Evolutionary conservation across 2,113 vertebrate genomes (phyloP), one percentile per base, ranked within the genome.

Genomic region (Butorides virescens): DNA sequence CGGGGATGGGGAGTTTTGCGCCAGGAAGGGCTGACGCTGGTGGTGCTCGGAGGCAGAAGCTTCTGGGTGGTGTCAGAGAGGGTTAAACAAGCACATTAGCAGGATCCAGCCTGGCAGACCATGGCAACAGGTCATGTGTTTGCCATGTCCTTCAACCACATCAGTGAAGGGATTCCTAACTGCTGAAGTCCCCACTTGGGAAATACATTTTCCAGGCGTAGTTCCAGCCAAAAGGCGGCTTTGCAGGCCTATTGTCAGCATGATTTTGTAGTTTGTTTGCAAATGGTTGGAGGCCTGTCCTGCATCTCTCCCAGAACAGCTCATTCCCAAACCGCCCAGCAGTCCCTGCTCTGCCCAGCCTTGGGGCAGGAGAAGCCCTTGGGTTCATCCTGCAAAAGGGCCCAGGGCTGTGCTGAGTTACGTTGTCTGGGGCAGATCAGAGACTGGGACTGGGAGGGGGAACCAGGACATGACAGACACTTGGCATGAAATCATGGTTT

Each of bases 181-280:
- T 95, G 94, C 90, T 89, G 62, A 96, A 97, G 80, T 88, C 61
- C 94, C 76, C 42, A 3, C 83, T 97, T 93, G 97, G 96, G 95
- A 97, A 97, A 97, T 65, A 93, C 44, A 90, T 92, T 97, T 84
- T 72, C 95, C 91, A 92, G 94, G 95, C 81, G 5, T 74, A 72
- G 84, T 94, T 96, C 97, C 97, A 96, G 96, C 39, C 47, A 55
- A 78, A 82, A 96, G 78, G 92, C 92, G 34, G 76, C 86, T 97
- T 95, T 88, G 56, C 47, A 94, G 95, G 71, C 77, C 93, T 91
- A 93, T 78, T 91, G 96, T 98, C 95, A 97, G 82, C 86, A 70
- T 63, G 91, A 92, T 89, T 97, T 97, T 96, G 95, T 59, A 95
- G 88, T 91, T 98, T 96, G 79, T 90, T 97, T 97, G 77, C 83